These are phyloP conservation scores for Aculops lycopersici DNA, from an alignment of 1,140 invertebrate genomes.

Conservation along the genomic window DNA sequence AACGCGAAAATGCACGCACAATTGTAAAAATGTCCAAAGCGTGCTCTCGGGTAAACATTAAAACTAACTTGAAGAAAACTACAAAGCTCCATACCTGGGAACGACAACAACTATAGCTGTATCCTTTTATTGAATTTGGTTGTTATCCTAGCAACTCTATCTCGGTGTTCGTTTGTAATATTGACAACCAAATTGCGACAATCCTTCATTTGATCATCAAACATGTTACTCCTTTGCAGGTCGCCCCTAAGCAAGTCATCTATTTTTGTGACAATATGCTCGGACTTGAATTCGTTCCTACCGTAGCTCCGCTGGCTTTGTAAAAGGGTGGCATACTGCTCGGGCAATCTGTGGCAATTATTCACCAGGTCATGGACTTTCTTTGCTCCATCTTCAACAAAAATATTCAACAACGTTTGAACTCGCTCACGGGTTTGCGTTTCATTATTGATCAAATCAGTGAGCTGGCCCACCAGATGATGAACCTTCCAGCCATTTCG, in stretches of 20 bases:
- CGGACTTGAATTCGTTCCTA: background rate
- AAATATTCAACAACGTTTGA: conserved; percentile 6
- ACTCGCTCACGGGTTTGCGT: conserved; percentile 2
- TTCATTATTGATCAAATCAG: conserved; percentile 35
- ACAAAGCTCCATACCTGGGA: too few species aligned
- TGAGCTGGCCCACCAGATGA: conserved; percentile 62
- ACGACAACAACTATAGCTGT: too few species aligned
- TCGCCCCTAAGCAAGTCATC: conserved; percentile 35
- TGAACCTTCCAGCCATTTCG: conserved; percentile 81
- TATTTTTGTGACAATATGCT: conserved; percentile 3
- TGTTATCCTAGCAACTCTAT: conserved; percentile 5
- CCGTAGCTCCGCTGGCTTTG: background rate
- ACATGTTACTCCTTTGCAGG: conserved; percentile 65
- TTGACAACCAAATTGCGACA: conserved; percentile 49
- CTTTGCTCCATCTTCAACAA: conserved; percentile 4
- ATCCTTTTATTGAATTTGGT: too few species aligned
- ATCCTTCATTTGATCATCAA: conserved; percentile 61
- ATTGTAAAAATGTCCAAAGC: too few species aligned
- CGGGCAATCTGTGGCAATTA: background rate
- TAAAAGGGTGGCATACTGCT: background rate
- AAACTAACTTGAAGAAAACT: too few species aligned
- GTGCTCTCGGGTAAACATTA: too few species aligned
- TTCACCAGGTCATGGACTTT: background rate
- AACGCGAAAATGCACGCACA: too few species aligned
- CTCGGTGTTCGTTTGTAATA: conserved; percentile 18